A percentile compares a stretch with the other conserved stretches of the same genome.
Conservation (phyloP, 2,888 invertebrate species). For the Xestoiulus laeticollis region DNA sequence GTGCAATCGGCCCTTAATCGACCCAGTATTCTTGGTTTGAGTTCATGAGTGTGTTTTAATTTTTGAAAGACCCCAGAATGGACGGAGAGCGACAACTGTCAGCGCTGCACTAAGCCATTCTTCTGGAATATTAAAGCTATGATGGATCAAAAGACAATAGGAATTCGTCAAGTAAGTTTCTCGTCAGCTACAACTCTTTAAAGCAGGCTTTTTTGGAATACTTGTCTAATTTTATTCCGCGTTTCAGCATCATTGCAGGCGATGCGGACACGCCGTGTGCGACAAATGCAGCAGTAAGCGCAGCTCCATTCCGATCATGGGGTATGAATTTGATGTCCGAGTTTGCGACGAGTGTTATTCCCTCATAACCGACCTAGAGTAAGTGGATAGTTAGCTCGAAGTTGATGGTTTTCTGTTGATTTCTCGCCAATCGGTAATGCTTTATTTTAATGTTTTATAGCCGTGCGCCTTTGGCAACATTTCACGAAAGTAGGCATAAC, state of each 20-base stretch:
- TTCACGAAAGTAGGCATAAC: conserved; percentile 94
- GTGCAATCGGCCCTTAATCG: no score
- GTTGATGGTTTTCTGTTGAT: not conserved
- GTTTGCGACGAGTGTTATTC: conserved; percentile 93
- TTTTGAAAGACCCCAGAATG: conserved; percentile 82
- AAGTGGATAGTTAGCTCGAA: conserved; percentile 65
- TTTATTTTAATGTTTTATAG: conserved; percentile 68
- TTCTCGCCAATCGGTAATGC: not conserved
- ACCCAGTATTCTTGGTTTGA: no score
- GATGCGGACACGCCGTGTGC: conserved; percentile 94
- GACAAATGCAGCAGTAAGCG: conserved; percentile 89
- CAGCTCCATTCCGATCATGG: conserved; percentile 92
- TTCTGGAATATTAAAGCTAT: conserved; percentile 99
- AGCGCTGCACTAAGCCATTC: conserved; percentile 93
- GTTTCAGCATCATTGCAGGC: conserved; percentile 68
- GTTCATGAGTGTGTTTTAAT: not conserved
- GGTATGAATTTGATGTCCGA: conserved; percentile 96
- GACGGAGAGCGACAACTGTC: conserved; percentile 93
- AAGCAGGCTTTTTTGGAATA: conserved; percentile 32
- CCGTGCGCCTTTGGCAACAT: conserved; percentile 89
- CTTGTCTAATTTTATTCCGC: not conserved
- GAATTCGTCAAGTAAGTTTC: conserved; percentile 72
- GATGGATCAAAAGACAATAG: conserved; percentile 96
- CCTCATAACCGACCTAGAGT: conserved; percentile 85
- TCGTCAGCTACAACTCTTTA: not conserved